Evolutionary conservation across 2,113 vertebrate species (phyloP).

Genomic region (Dasyornis broadbenti): DNA sequence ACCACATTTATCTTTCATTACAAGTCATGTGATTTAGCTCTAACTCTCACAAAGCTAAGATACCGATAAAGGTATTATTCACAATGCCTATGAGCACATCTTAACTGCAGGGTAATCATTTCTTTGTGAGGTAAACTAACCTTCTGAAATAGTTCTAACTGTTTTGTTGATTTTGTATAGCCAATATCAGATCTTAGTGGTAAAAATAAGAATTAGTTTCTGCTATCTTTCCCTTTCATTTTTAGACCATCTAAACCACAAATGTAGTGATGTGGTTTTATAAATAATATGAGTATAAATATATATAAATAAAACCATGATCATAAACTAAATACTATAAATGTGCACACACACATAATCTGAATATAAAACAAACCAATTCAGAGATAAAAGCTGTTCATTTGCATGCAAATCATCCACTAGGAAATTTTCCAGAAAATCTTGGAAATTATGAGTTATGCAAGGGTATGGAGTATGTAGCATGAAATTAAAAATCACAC

Average conservation of each 20-base stretch:
- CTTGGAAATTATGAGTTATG: not conserved
- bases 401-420: not conserved
- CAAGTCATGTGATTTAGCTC: not conserved
- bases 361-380: not conserved
- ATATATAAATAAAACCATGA: not conserved
- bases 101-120: not conserved
- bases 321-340: not conserved
- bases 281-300: not conserved
- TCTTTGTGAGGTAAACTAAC: not conserved
- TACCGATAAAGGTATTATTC: not conserved
- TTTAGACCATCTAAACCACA: not conserved
- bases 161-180: not conserved
- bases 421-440: not conserved
- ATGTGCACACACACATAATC: not conserved
- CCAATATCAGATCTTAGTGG: not conserved
- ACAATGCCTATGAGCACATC: not conserved
- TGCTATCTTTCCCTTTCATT: not conserved
- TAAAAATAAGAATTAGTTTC: not conserved
- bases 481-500: not conserved
- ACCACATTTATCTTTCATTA: not conserved
- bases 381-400: not conserved
- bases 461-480: not conserved
- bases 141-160: not conserved
- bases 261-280: not conserved
- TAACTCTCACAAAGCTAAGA: not conserved